Conservation (phyloP, 2,888 invertebrate genomes). For the Diogma glabrata region DNA sequence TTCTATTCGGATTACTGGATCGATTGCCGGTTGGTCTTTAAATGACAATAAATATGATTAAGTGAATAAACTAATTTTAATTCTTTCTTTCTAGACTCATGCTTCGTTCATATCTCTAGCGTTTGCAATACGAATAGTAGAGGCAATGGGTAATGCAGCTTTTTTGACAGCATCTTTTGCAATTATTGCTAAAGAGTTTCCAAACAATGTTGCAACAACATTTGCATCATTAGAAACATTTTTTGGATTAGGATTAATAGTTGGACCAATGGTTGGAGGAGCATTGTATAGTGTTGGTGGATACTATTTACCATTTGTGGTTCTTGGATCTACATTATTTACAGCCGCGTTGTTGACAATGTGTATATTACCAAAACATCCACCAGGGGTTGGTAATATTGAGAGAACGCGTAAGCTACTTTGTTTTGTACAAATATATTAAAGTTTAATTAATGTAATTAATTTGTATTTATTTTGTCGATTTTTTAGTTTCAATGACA, state of each 20-base stretch:
- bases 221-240: slow-evolving; percentile 80
- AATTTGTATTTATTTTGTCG: neutral
- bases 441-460: neutral
- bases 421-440: neutral
- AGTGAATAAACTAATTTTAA: neutral
- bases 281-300: slow-evolving; percentile 69
- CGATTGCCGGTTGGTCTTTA: slow-evolving; percentile 16
- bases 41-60: neutral
- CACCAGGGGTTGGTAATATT: slow-evolving; percentile 42
- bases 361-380: slow-evolving; percentile 54
- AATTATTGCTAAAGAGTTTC: slow-evolving; percentile 79
- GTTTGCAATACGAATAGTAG: slow-evolving; percentile 66
- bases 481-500: slow-evolving; percentile 48
- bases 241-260: slow-evolving; percentile 76
- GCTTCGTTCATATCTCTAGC: slow-evolving; percentile 64
- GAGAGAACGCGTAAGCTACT: slow-evolving; percentile 46
- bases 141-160: slow-evolving; percentile 78
- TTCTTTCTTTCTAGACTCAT: slow-evolving; percentile 40
- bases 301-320: slow-evolving; percentile 68
- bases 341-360: slow-evolving; percentile 63
- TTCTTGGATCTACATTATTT: slow-evolving; percentile 63
- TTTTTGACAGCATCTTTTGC: slow-evolving; percentile 79
- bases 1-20: slow-evolving; percentile 52
- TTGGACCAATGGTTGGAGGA: slow-evolving; percentile 84
- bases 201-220: slow-evolving; percentile 70